A percentile compares a stretch with the other conserved stretches of the same genome.
phyloP scores from a whole-genome alignment of 2,888 invertebrate genomes.

The Monoplex corrugatus region DNA sequence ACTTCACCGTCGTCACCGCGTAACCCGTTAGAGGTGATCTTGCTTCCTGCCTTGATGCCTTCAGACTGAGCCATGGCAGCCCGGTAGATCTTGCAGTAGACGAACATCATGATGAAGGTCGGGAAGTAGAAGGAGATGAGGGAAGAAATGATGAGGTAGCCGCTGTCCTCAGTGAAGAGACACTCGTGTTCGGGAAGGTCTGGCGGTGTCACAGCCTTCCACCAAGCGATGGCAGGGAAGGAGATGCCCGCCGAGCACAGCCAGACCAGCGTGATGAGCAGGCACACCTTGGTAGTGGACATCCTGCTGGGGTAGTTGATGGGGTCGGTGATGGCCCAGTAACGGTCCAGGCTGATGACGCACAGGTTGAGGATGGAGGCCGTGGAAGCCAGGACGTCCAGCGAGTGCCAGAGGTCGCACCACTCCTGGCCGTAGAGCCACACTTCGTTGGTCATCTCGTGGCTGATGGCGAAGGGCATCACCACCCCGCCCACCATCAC shows the following conservation, averaged over 20 bases:
- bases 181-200: constrained; percentile 83
- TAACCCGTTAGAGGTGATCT: constrained; percentile 82
- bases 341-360: constrained; percentile 97
- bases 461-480: constrained; percentile 90
- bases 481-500: constrained; percentile 97
- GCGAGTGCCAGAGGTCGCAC: constrained; percentile 98
- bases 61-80: constrained; percentile 96
- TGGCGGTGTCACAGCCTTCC: constrained; percentile 83
- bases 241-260: constrained; percentile 97
- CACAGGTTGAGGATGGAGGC: constrained; percentile 98
- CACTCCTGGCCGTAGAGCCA: constrained; percentile 98
- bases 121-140: constrained; percentile 99
- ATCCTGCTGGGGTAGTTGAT: constrained; percentile 98
- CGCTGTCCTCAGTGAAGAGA: constrained; percentile 97
- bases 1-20: constrained; percentile 87
- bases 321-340: constrained; percentile 99
- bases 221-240: constrained; percentile 94
- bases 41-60: constrained; percentile 94
- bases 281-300: constrained; percentile 92
- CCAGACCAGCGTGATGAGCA: constrained; percentile 97
- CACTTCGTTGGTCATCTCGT: constrained; percentile 74
- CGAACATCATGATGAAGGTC: constrained; percentile 97
- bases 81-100: constrained; percentile 96
- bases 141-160: constrained; percentile 98
- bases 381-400: constrained; percentile 98